These are phyloP conservation scores for Caenorhabditis inopinata DNA, from an alignment of 1,140 invertebrate genomes.

Conservation along the genomic window DNA sequence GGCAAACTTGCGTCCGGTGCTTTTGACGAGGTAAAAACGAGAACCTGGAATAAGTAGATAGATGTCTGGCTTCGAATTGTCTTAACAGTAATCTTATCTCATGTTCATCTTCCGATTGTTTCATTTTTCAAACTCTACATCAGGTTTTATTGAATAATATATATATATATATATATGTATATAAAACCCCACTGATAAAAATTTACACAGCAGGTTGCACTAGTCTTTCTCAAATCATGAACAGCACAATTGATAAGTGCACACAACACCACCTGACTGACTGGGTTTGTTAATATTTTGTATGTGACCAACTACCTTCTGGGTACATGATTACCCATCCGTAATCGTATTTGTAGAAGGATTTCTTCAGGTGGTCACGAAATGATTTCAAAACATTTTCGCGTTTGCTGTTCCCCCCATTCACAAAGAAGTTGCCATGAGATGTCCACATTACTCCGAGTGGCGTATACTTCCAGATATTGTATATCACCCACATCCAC, in stretches of 20 bases:
- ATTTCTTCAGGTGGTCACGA: slow-evolving; percentile 50
- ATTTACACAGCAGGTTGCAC: not conserved
- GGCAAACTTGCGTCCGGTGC: slow-evolving; percentile 54
- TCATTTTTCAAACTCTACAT: too few species aligned
- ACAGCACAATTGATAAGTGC: slow-evolving; percentile 6
- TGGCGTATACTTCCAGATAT: slow-evolving; percentile 54
- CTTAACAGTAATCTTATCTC: too few species aligned
- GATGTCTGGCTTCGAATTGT: not conserved
- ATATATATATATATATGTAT: too few species aligned
- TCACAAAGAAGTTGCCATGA: slow-evolving; percentile 56
- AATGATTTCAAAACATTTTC: slow-evolving; percentile 52
- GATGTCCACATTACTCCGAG: slow-evolving; percentile 52
- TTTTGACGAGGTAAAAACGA: slow-evolving; percentile 56
- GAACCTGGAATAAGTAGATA: slow-evolving; percentile 46
- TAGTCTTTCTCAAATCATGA: not conserved
- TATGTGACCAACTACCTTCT: slow-evolving; percentile 34
- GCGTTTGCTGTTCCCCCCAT: slow-evolving; percentile 55
- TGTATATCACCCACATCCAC: slow-evolving; percentile 54
- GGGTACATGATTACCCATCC: slow-evolving; percentile 65
- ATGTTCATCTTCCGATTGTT: too few species aligned
- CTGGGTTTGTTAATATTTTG: not conserved
- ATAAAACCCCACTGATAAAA: too few species aligned
- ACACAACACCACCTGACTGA: not conserved
- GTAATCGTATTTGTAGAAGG: slow-evolving; percentile 57
- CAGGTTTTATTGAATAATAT: too few species aligned